Evolutionary conservation across 1,140 invertebrate genomes (phyloP).

Genomic region (Drosophila burlai): DNA sequence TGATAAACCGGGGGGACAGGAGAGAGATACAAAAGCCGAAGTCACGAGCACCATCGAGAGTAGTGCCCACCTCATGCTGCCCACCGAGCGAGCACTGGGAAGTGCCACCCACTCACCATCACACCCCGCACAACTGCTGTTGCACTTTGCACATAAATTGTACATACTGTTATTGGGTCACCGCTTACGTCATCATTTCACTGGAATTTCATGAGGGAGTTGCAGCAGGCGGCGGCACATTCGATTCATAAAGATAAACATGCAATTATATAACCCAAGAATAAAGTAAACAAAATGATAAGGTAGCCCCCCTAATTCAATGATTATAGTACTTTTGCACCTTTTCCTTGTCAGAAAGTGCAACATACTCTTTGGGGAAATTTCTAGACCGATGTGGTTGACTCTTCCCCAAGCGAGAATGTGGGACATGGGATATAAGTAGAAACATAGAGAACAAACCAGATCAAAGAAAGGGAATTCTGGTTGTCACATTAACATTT

Average conservation of each 20-base stretch:
- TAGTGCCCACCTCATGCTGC: constrained; percentile 28
- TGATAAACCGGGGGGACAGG: constrained; percentile 40
- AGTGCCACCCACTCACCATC: constrained; percentile 12
- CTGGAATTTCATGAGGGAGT: constrained; percentile 65
- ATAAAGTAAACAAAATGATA: constrained; percentile 22
- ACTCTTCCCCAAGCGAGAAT: neutral
- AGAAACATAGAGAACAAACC: neutral
- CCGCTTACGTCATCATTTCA: constrained; percentile 76
- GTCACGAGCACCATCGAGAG: constrained; percentile 69
- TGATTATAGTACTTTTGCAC: neutral
- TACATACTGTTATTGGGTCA: constrained; percentile 76
- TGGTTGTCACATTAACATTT: too few relatives aligned
- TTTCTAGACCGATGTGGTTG: neutral
- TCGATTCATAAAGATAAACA: constrained; percentile 58
- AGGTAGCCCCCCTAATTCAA: neutral
- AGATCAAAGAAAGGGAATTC: neutral
- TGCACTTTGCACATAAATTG: constrained; percentile 49
- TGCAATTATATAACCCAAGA: constrained; percentile 39
- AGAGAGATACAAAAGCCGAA: constrained; percentile 71
- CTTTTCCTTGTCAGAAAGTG: neutral
- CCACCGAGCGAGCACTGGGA: constrained; percentile 35
- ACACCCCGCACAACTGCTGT: constrained; percentile 17
- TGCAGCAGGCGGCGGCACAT: constrained; percentile 28
- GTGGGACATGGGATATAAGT: neutral
- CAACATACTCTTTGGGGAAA: neutral